Percentiles rank a stretch among this genome's conserved stretches.
Conservation (phyloP, 2,888 invertebrate species). For the Sericinus montela region DNA sequence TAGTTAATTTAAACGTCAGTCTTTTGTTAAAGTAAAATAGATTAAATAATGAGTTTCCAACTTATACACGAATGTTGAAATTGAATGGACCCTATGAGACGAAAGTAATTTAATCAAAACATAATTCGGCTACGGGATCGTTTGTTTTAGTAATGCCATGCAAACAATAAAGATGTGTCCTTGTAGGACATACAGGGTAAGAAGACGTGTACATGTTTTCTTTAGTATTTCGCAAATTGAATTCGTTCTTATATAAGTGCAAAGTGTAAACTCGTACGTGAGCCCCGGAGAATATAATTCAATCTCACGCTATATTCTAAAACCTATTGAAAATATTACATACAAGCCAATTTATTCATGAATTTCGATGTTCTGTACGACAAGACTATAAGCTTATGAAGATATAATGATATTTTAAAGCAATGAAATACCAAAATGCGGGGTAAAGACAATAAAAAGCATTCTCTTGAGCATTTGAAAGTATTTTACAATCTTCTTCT, state of each 20-base stretch:
- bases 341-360: neutral
- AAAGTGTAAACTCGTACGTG: slow-evolving; percentile 1
- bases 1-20: too few relatives aligned
- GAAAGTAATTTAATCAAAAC: slow-evolving; percentile 12
- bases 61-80: neutral
- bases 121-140: neutral
- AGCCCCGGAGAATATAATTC: slow-evolving; percentile 1
- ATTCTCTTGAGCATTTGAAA: too few relatives aligned
- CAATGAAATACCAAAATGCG: too few relatives aligned
- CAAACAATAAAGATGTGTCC: slow-evolving; percentile 2
- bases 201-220: neutral
- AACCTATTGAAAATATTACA: slow-evolving; percentile 1
- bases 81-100: neutral
- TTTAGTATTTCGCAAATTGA: neutral
- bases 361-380: too few relatives aligned
- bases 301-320: slow-evolving; percentile 1
- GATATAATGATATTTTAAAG: too few relatives aligned
- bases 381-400: too few relatives aligned
- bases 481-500: too few relatives aligned
- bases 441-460: too few relatives aligned
- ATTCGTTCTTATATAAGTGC: neutral
- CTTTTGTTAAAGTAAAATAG: too few relatives aligned
- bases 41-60: too few relatives aligned
- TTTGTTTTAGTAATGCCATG: slow-evolving; percentile 2
- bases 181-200: neutral